These are phyloP conservation scores for Conus ventricosus DNA, from an alignment of 1,140 invertebrate species.

Conservation along the genomic window DNA sequence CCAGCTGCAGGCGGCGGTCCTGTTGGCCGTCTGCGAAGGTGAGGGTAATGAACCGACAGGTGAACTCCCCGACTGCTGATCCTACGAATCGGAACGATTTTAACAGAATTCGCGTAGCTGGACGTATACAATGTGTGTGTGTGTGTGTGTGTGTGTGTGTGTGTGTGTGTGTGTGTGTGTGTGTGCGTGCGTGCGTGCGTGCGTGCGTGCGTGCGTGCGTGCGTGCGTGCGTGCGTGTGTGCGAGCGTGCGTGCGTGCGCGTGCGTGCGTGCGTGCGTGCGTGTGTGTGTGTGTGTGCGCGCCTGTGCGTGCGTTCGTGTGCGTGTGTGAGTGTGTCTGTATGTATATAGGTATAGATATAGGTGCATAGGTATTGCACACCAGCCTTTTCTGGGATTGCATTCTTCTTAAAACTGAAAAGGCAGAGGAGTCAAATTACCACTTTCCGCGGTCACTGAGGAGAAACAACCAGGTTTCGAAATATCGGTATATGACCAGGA, in stretches of 20 bases:
- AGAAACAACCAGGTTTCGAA: no score
- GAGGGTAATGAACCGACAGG: background rate
- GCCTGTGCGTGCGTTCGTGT: no score
- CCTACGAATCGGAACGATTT: background rate
- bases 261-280: no score
- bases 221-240: background rate
- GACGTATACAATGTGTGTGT: background rate
- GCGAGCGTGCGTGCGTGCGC: background rate
- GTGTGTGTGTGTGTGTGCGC: no score
- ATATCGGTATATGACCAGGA: no score
- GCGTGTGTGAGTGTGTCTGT: no score
- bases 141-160: background rate
- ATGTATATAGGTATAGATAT: no score
- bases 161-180: background rate
- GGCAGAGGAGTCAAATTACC: no score
- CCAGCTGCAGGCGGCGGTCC: constrained; percentile 30
- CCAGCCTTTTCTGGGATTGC: no score
- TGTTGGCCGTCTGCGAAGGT: constrained; percentile 22
- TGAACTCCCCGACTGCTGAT: background rate
- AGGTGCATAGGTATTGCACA: no score
- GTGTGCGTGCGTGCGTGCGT: background rate
- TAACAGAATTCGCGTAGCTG: background rate
- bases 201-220: background rate
- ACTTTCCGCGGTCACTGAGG: no score
- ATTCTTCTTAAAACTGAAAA: no score